These are phyloP conservation scores for Matsumyia berberina DNA, from an alignment of 2,888 invertebrate species.

Conservation along the genomic window DNA sequence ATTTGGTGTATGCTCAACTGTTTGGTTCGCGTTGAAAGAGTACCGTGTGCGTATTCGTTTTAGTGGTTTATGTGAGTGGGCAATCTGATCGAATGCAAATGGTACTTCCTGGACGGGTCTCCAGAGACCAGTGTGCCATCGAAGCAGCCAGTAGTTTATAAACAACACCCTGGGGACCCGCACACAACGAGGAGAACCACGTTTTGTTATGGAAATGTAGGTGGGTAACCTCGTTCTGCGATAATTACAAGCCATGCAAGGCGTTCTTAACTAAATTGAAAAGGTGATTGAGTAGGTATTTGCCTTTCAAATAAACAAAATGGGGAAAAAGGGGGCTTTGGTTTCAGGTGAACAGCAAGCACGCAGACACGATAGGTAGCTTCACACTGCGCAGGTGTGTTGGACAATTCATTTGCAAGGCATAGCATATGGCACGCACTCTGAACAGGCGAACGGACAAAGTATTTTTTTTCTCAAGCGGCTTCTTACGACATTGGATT, in stretches of 20 bases:
- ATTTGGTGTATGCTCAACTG: constrained; percentile 45
- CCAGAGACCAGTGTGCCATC: constrained; percentile 24
- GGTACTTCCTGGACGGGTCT: constrained; percentile 56
- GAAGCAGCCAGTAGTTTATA: constrained; percentile 19
- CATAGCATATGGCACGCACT: constrained; percentile 15
- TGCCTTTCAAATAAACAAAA: constrained; percentile 37
- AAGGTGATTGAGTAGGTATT: constrained; percentile 31
- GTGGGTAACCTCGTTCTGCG: constrained; percentile 31
- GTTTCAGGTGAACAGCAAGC: background rate
- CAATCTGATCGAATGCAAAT: constrained; percentile 43
- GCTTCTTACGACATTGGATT: constrained; percentile 22
- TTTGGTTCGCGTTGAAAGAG: constrained; percentile 17
- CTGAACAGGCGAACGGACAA: background rate
- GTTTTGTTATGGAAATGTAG: constrained; percentile 33
- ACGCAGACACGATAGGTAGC: constrained; percentile 1
- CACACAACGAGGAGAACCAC: background rate
- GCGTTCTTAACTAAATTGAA: constrained; percentile 29
- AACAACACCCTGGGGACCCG: constrained; percentile 20
- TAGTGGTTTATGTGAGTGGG: constrained; percentile 12
- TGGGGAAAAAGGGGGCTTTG: background rate
- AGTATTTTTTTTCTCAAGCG: constrained; percentile 15
- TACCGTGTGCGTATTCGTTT: background rate
- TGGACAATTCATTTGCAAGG: constrained; percentile 26
- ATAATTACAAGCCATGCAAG: constrained; percentile 21
- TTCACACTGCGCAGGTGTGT: constrained; percentile 30